Evolutionary conservation across 2,113 vertebrate species (phyloP), one percentile per base, ranked within the genome.

Genomic region (Protobothrops mucrosquamatus): DNA sequence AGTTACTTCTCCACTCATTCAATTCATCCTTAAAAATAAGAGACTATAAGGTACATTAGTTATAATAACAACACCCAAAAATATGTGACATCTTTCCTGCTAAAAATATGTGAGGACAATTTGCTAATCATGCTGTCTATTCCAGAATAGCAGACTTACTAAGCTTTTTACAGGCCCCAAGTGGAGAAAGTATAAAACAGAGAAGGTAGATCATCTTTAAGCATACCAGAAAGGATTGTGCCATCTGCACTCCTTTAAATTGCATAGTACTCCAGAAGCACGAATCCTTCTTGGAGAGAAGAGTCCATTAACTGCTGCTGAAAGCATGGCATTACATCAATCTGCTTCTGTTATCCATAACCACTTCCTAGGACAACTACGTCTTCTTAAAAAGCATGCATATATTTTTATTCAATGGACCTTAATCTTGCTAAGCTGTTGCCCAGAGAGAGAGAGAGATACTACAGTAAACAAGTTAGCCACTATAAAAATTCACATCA

Each of bases 261-360:
- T n/a, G 2, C 2, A 51, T 9, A n/a, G 39, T 59, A 8, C 10
- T 61, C 18, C 51, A 90, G 24, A 46, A 29, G 4, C 43, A n/a
- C 3, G 20, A 64, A 59, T 51, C 48, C 5, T 29, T 87, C 85
- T 85, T 54, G 14, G 43, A 23, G 18, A 8, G 7, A 7, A 51
- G 26, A 11, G 43, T 51, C 48, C 48, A 59, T 48, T 48, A 51
- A 20, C 39, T 89, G 34, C 51, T 85, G 7, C 5, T 22, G 34
- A 92, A 92, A 89, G 39, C 22, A 48, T 3, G 6, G 39, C 56
- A 90, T 61, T 92, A 46, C 69, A 87, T 34, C 56, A 93, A 24
- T 15, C 81, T 87, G 81, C 9, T 87, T 86, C 90, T 90, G 86
- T 89, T 87, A 86, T 48, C 64, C 61, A 74, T n/a, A 85, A 93